A percentile compares a stretch with the other conserved stretches of the same genome.
phyloP scores from a whole-genome alignment of 2,888 invertebrate genomes.

The Drosophila putrida region DNA sequence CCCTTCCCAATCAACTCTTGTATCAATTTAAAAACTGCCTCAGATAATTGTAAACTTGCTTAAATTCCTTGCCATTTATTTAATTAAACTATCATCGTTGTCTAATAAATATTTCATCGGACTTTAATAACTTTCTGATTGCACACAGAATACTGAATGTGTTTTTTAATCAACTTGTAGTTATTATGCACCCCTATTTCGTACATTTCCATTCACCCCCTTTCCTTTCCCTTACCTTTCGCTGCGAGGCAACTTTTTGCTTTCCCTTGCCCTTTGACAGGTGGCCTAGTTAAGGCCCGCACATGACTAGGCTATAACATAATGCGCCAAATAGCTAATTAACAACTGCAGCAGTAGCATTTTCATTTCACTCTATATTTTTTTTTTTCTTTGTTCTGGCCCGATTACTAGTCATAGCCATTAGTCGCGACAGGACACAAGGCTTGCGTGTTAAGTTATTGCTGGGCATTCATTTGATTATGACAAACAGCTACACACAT shows the following conservation, averaged over 20 bases:
- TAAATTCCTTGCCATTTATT: not conserved
- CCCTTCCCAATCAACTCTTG: not conserved
- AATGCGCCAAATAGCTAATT: slow-evolving; percentile 77
- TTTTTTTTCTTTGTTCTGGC: slow-evolving; percentile 5
- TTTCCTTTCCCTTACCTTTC: not conserved
- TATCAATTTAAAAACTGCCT: not conserved
- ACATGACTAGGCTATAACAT: slow-evolving; percentile 45
- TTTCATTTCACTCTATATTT: slow-evolving; percentile 22
- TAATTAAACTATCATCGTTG: not conserved
- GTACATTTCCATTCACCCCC: not conserved
- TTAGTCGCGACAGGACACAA: slow-evolving; percentile 54
- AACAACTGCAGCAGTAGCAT: slow-evolving; percentile 70
- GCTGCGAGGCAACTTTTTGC: slow-evolving; percentile 3
- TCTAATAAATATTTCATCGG: not conserved
- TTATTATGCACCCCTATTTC: slow-evolving; percentile 15
- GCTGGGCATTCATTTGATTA: slow-evolving; percentile 74
- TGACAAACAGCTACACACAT: slow-evolving; percentile 60
- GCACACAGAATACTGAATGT: slow-evolving; percentile 26
- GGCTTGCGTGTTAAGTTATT: slow-evolving; percentile 71
- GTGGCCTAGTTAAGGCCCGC: slow-evolving; percentile 51
- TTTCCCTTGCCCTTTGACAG: slow-evolving; percentile 37
- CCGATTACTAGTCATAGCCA: slow-evolving; percentile 61
- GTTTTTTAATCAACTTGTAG: slow-evolving; percentile 47
- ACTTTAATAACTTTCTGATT: slow-evolving; percentile 4
- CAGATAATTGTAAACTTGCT: not conserved